Percentiles rank a stretch among this genome's conserved stretches.
Evolutionary conservation across 1,140 invertebrate species (phyloP).

Genomic region (Drosophila orosa): DNA sequence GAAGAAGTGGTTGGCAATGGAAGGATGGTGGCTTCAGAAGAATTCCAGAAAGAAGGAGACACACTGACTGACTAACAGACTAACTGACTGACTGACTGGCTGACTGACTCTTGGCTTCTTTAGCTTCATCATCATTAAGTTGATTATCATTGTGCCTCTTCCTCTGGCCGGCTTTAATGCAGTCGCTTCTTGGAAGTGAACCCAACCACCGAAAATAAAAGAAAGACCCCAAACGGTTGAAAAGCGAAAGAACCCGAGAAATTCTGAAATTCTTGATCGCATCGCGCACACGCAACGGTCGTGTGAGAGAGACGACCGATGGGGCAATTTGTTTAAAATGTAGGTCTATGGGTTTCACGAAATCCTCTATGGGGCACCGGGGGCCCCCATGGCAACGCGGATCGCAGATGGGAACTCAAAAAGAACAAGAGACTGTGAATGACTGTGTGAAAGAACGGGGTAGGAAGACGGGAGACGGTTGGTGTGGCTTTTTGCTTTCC

Average conservation of each 20-base stretch:
- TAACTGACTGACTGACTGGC: slow-evolving; percentile 50
- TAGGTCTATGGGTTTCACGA: slow-evolving; percentile 83
- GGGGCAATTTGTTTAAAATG: slow-evolving; percentile 82
- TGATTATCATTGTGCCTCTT: slow-evolving; percentile 49
- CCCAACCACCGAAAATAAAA: slow-evolving; percentile 54
- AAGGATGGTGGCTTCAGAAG: slow-evolving; percentile 22
- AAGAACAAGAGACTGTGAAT: slow-evolving; percentile 14
- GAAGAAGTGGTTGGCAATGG: slow-evolving; percentile 48
- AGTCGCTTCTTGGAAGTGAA: slow-evolving; percentile 71
- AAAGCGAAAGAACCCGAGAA: slow-evolving; percentile 57
- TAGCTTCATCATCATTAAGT: slow-evolving; percentile 56
- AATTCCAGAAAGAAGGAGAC: slow-evolving; percentile 28
- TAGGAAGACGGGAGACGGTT: not conserved
- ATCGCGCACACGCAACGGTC: slow-evolving; percentile 53
- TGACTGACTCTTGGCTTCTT: slow-evolving; percentile 47
- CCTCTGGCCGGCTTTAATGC: slow-evolving; percentile 35
- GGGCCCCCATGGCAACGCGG: slow-evolving; percentile 50
- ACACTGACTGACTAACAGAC: slow-evolving; percentile 58
- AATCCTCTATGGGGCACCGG: slow-evolving; percentile 66
- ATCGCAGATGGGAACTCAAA: slow-evolving; percentile 25
- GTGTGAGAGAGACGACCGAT: slow-evolving; percentile 24
- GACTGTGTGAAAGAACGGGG: slow-evolving; percentile 10
- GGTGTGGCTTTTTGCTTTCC: slow-evolving; percentile 48
- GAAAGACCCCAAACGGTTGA: slow-evolving; percentile 41
- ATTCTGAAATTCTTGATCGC: slow-evolving; percentile 68